These are phyloP conservation scores for Pelosia muscerda DNA, from an alignment of 2,888 invertebrate species.

Conservation along the genomic window DNA sequence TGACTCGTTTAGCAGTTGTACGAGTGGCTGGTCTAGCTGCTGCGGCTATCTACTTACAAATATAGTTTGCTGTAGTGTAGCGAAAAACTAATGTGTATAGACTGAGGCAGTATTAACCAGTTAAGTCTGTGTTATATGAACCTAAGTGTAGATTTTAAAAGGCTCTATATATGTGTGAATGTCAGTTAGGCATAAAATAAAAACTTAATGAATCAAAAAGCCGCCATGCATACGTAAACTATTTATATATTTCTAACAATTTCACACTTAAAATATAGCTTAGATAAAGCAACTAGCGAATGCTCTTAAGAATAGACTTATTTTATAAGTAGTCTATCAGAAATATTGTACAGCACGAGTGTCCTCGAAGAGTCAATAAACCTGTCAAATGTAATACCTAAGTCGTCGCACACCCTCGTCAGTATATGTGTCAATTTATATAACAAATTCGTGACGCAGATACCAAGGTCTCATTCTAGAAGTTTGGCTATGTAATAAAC, in stretches of 20 bases:
- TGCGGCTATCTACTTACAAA: too few relatives aligned
- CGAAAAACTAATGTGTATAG: too few relatives aligned
- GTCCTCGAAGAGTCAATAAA: constrained; percentile 30
- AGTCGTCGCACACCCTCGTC: constrained; percentile 43
- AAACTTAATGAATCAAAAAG: too few relatives aligned
- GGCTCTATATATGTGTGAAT: background rate
- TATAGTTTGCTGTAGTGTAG: too few relatives aligned
- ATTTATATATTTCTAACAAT: background rate
- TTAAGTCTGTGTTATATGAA: too few relatives aligned
- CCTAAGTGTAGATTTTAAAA: too few relatives aligned
- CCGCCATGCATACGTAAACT: too few relatives aligned
- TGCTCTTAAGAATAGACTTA: background rate
- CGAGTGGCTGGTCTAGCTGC: too few relatives aligned
- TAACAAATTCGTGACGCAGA: constrained; percentile 32
- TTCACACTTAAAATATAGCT: background rate
- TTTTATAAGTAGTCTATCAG: background rate
- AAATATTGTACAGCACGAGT: background rate
- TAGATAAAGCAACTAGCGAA: background rate
- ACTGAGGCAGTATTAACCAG: too few relatives aligned
- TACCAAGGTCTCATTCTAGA: constrained; percentile 10
- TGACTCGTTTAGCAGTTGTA: background rate
- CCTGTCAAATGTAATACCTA: constrained; percentile 30
- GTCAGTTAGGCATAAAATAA: background rate
- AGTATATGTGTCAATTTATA: constrained; percentile 28
- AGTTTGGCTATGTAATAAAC: background rate